A percentile compares a stretch with the other conserved stretches of the same genome.
Evolutionary conservation across 2,888 invertebrate genomes (phyloP).

Genomic region (Plebejus melissa): DNA sequence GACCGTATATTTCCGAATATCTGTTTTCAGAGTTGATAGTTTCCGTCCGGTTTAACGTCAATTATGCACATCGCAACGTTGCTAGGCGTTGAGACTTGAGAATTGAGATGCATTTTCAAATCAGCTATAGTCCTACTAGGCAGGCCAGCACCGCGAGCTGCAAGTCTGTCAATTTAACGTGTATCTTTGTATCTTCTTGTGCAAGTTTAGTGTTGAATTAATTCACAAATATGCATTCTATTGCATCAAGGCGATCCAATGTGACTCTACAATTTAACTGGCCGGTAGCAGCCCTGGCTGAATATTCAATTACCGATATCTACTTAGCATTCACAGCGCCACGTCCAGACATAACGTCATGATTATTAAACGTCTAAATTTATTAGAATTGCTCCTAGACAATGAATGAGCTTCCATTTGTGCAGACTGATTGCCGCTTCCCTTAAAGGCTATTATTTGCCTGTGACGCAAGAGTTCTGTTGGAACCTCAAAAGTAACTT

Average conservation of each 20-base stretch:
- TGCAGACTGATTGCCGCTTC: constrained; percentile 8
- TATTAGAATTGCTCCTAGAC: neutral
- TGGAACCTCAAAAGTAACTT: neutral
- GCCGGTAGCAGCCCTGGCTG: neutral
- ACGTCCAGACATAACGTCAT: constrained; percentile 15
- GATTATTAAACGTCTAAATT: constrained; percentile 26
- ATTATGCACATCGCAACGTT: too few species aligned
- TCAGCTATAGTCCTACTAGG: too few species aligned
- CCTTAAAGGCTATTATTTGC: neutral
- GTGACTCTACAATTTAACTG: neutral
- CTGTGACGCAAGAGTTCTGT: too few species aligned
- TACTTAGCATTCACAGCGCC: constrained; percentile 16
- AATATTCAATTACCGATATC: constrained; percentile 13
- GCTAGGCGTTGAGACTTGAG: too few species aligned
- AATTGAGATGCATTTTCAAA: too few species aligned
- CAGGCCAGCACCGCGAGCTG: too few species aligned
- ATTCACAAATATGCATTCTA: too few species aligned
- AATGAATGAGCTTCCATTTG: constrained; percentile 4
- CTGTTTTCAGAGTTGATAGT: too few species aligned
- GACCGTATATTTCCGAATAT: neutral
- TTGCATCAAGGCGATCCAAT: neutral
- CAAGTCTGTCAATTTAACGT: too few species aligned
- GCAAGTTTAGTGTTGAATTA: too few species aligned
- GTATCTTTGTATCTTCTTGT: too few species aligned
- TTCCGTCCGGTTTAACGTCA: too few species aligned